Evolutionary conservation across 1,140 invertebrate genomes (phyloP), one percentile per base, ranked within the genome.

Genomic region (Drosophila seguyi): DNA sequence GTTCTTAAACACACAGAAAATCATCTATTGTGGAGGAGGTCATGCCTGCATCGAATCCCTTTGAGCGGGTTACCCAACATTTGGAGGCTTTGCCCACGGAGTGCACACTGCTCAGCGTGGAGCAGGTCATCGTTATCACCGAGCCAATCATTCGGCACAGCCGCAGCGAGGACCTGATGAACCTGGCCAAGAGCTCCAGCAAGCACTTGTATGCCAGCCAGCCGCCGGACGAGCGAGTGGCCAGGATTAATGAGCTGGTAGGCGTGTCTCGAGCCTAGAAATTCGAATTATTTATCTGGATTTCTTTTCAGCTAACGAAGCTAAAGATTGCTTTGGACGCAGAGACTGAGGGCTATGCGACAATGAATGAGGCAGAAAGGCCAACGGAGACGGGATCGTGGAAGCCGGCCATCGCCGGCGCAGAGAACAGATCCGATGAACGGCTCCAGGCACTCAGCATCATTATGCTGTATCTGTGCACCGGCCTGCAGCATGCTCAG

Each of bases 381-480:
- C 88, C 94, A 8, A 93, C 93, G 14, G 83, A 87, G 16, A 44
- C 74, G 18, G 47, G 68, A 90, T 93, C 13, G 93, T 94, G 81
- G 90, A 95, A 61, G 91, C 93, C 52, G 72, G 95, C 63, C 66
- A 95, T 61, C 94, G 95, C 52, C 93, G 93, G 18, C 14, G 39
- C 66, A n/a, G 81, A 90, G 39, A 68, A 63, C 95, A 96, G 87
- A 52, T 95, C 95, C 25, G 96, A 97, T 80, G 94, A 96, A 79
- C 94, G 95, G 77, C 95, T 96, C 2, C 96, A 97, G 85, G 96
- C 96, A 2, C 83, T 98, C 42, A 96, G 96, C 62, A 95, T 97
- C 27, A 93, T 97, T 25, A 95, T 97, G 95, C 91, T 97, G 39
- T 96, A 97, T 87, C 96, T 96, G 90, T 97, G 96, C 90, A 95